phyloP scores from a whole-genome alignment of 2,797 vertebrate genomes.

The Cottoperca gobio region DNA sequence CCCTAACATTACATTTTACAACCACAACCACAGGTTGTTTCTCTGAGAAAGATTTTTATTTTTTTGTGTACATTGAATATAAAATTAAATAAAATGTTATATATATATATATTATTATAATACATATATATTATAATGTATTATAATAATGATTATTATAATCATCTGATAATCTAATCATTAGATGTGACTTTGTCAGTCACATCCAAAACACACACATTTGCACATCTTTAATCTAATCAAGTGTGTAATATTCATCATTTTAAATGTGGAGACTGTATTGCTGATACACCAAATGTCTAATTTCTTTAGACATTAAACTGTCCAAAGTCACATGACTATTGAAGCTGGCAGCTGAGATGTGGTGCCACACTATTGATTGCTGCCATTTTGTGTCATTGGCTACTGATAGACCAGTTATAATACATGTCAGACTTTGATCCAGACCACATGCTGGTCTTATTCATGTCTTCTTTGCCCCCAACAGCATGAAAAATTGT shows the following conservation, averaged over 20 bases:
- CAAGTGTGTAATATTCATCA: neutral
- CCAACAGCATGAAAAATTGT: neutral
- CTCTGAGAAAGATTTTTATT: no score
- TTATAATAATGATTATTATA: no score
- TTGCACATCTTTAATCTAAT: neutral
- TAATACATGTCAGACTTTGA: no score
- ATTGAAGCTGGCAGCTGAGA: neutral
- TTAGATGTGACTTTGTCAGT: no score
- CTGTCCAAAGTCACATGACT: constrained; percentile 23
- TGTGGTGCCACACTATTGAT: constrained; percentile 52
- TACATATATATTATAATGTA: no score
- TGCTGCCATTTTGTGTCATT: neutral
- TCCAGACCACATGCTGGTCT: neutral
- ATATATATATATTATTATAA: no score
- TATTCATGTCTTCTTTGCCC: neutral
- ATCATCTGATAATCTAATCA: no score
- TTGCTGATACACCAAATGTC: neutral
- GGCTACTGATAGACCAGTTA: neutral
- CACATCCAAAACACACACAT: neutral
- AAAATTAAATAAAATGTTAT: no score
- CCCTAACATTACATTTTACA: neutral
- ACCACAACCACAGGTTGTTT: no score
- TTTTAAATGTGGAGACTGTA: neutral
- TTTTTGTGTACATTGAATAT: no score
- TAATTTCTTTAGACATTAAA: neutral